Evolutionary conservation across 2,888 invertebrate genomes (phyloP), one percentile per base, ranked within the genome.

Genomic region (Perizoma affinitatum): DNA sequence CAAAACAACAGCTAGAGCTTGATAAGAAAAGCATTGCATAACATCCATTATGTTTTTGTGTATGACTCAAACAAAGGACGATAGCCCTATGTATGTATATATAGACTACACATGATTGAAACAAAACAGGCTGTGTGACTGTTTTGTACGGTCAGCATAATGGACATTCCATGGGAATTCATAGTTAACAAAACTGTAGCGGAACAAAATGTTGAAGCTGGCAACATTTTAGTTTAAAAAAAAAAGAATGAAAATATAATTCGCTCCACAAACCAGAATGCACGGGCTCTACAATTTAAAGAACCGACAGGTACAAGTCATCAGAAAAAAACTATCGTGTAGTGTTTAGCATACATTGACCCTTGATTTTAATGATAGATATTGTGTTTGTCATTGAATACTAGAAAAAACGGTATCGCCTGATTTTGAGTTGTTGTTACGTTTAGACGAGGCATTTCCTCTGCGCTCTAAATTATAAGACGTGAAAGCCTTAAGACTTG

Each of bases 21-120:
- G 43, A 35, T 40, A 44, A 49, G 49, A 48, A 48, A 43, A 54
- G 11, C 11, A 40, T 48, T 58, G 36, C 49, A 38, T 44, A 51
- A 48, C 47, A 40, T 48, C n/a, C 35, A 51, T 45, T 22, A 38
- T 40, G 43, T 50, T 46, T 61, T 48, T 54, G 44, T 49, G 43
- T 33, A 49, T 65, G 68, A 65, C 52, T 67, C 63, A 64, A 6
- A 54, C 36, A 53, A 47, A 58, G 58, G 58, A 44, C 33, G 34
- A 49, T 22, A 43, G 33, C 50, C 52, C 34, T 52, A 22, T 62
- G 54, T 52, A 22, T 62, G 54, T 46, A 43, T 34, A 59, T 47
- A 35, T 22, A 44, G 10, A 38, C 34, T 46, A 54, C 47, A 51
- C 43, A 54, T 41, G 51, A 38, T 64, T 47, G 47, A 55, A 58